Evolutionary conservation across 2,888 invertebrate genomes (phyloP).

Genomic region (Callyntrura guangdongensis): DNA sequence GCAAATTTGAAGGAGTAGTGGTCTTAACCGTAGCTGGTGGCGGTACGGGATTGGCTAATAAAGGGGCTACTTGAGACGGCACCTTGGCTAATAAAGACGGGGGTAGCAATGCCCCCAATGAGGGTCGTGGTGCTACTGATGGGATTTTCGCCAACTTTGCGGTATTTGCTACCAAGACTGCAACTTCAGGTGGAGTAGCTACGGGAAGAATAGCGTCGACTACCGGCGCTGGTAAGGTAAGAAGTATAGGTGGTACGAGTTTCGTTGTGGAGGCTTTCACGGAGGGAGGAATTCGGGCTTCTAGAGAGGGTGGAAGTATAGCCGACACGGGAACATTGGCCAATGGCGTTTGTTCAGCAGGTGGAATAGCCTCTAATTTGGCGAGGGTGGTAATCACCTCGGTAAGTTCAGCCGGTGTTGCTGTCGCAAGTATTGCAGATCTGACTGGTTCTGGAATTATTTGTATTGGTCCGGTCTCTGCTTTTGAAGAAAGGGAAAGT

Average conservation of each 20-base stretch:
- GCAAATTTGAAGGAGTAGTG: neutral
- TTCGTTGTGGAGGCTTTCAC: neutral
- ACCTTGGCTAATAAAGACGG: conserved; percentile 10
- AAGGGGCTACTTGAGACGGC: conserved; percentile 38
- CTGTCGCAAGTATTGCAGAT: conserved; percentile 10
- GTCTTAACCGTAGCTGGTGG: neutral
- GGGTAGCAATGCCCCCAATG: neutral
- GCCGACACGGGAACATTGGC: neutral
- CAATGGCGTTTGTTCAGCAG: neutral
- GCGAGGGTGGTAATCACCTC: neutral
- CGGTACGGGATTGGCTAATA: conserved; percentile 6
- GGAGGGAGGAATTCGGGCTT: neutral
- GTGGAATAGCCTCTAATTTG: neutral
- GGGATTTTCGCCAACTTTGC: neutral
- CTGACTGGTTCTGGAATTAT: neutral
- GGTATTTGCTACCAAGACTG: neutral
- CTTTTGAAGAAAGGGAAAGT: neutral
- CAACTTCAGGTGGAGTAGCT: neutral
- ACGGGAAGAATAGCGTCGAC: neutral
- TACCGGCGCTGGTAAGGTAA: neutral
- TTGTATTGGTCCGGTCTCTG: neutral
- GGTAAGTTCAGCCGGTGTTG: neutral
- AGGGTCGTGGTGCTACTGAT: neutral
- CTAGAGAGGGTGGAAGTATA: conserved; percentile 26
- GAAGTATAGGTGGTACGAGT: conserved; percentile 18